Evolutionary conservation across 2,888 invertebrate species (phyloP).

Genomic region (Lasioglossum marginatum): DNA sequence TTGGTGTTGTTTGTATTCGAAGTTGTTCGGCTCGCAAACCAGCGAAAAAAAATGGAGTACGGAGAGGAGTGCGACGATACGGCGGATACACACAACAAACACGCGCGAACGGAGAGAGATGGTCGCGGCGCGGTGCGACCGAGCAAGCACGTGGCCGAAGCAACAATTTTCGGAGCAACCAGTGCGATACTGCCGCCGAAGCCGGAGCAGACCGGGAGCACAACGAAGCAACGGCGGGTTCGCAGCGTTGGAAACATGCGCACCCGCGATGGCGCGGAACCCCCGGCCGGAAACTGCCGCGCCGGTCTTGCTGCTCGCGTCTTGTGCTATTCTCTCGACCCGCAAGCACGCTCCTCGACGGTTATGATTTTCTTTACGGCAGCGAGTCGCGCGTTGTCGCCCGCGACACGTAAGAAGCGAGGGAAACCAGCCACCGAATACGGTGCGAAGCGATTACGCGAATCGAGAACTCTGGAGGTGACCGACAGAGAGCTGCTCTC

Average conservation of each 20-base stretch:
- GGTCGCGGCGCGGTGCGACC: neutral
- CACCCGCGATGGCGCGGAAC: constrained; percentile 33
- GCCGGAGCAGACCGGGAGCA: too few species aligned
- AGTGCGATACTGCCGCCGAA: neutral
- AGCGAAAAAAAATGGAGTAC: neutral
- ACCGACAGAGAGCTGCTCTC: neutral
- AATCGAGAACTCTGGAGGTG: neutral
- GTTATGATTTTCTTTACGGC: constrained; percentile 37
- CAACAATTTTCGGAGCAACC: constrained; percentile 10
- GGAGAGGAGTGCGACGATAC: constrained; percentile 22
- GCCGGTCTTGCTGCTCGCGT: constrained; percentile 44
- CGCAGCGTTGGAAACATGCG: constrained; percentile 5
- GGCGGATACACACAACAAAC: neutral
- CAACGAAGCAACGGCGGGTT: neutral
- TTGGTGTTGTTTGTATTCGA: constrained; percentile 63
- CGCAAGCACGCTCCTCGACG: constrained; percentile 8
- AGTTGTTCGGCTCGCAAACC: constrained; percentile 19
- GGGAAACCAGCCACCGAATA: neutral
- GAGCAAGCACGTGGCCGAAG: constrained; percentile 49
- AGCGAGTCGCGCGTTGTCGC: neutral
- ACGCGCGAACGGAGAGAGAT: neutral
- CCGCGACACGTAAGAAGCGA: neutral
- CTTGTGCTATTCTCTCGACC: constrained; percentile 9
- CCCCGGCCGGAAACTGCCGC: constrained; percentile 55
- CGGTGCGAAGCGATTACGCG: constrained; percentile 9